A percentile compares a stretch with the other conserved stretches of the same genome.
phyloP scores from a whole-genome alignment of 35 echinoderm and acorn worm genomes.

The Patiria miniata region DNA sequence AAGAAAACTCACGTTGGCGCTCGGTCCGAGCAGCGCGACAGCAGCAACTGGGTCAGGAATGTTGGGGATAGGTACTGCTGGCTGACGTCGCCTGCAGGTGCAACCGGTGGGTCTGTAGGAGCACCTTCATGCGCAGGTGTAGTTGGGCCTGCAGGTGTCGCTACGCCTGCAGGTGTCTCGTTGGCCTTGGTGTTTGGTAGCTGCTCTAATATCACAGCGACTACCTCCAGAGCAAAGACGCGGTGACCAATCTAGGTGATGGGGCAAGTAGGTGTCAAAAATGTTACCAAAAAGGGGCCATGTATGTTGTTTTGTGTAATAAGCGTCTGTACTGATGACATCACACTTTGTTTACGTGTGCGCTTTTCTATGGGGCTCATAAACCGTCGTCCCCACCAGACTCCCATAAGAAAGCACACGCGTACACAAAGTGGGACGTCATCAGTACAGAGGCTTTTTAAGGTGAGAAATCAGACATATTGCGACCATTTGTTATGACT shows the following conservation, averaged over 20 bases:
- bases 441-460: no score
- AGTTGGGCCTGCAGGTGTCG: neutral
- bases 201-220: slow-evolving; percentile 64
- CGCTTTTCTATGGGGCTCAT: no score
- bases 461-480: no score
- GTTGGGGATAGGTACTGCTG: slow-evolving; percentile 72
- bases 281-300: no score
- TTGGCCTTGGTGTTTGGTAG: neutral
- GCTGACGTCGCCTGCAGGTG: neutral
- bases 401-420: no score
- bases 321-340: no score
- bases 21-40: slow-evolving; percentile 80
- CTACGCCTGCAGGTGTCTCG: neutral
- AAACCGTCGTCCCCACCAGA: no score
- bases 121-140: neutral
- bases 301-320: no score
- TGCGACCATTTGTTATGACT: no score
- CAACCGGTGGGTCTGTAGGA: neutral
- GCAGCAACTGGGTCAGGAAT: slow-evolving; percentile 66
- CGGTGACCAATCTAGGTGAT: slow-evolving; percentile 69
- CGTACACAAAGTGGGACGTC: no score
- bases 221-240: slow-evolving; percentile 92
- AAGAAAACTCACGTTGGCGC: slow-evolving; percentile 76
- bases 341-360: no score
- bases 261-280: no score